These are phyloP conservation scores for Adelosebastes latens DNA, from an alignment of 2,797 vertebrate species.

Conservation along the genomic window DNA sequence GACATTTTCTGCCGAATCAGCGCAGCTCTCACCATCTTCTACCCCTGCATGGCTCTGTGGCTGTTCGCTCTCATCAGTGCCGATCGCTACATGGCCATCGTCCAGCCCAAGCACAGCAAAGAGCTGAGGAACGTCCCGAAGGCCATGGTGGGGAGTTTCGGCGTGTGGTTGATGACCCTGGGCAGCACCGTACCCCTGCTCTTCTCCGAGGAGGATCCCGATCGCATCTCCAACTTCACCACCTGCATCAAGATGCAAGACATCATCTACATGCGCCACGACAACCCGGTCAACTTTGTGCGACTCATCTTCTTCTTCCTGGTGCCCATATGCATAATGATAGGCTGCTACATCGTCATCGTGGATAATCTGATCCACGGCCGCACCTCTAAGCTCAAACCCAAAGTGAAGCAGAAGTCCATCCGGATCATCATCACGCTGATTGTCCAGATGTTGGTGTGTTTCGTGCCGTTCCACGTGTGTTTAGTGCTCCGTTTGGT, in stretches of 20 bases:
- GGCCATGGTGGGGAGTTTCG: constrained; percentile 85
- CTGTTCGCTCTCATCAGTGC: constrained; percentile 93
- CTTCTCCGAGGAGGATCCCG: constrained; percentile 86
- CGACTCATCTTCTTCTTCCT: constrained; percentile 93
- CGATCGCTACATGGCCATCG: constrained; percentile 96
- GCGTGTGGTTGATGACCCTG: constrained; percentile 93
- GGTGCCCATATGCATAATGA: constrained; percentile 92
- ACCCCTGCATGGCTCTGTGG: constrained; percentile 96
- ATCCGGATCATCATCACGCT: constrained; percentile 94
- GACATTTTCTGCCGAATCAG: constrained; percentile 88
- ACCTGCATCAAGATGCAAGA: constrained; percentile 94
- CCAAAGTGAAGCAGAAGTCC: constrained; percentile 96
- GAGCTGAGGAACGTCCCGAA: constrained; percentile 93
- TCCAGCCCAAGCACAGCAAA: constrained; percentile 92
- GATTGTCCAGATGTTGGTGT: constrained; percentile 91
- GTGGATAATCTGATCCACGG: constrained; percentile 92
- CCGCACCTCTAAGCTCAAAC: constrained; percentile 93
- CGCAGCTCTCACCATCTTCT: constrained; percentile 90
- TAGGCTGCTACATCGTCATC: constrained; percentile 91
- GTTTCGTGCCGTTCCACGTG: constrained; percentile 94
- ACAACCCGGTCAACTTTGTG: constrained; percentile 87
- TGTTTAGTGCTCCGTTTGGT: constrained; percentile 88
- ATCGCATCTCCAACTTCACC: constrained; percentile 84
- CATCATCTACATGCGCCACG: constrained; percentile 87
- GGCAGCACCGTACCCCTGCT: constrained; percentile 86